Conservation (phyloP, 2,113 vertebrate genomes). For the Micronycteris hirsuta region DNA sequence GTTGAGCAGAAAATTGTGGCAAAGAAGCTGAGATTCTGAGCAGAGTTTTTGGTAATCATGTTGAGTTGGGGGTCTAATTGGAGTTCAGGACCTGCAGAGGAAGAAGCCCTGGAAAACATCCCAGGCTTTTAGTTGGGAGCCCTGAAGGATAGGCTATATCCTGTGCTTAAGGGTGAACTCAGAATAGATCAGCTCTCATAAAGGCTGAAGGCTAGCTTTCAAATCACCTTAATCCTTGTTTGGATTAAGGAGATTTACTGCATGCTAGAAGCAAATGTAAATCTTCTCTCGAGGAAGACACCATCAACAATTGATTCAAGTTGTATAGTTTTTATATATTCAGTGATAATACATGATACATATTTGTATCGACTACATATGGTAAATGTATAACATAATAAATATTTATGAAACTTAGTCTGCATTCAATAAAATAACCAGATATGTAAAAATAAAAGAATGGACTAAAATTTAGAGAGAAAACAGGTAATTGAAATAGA, state of each 20-base stretch:
- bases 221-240: constrained; percentile 20
- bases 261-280: constrained; percentile 9
- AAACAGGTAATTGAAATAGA: neutral
- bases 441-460: neutral
- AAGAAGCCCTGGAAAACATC: neutral
- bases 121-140: neutral
- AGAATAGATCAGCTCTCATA: constrained; percentile 31
- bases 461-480: constrained; percentile 2
- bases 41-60: neutral
- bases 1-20: neutral
- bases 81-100: neutral
- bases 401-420: constrained; percentile 5
- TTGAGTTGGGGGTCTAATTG: neutral
- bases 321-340: neutral
- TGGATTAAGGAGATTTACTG: constrained; percentile 10
- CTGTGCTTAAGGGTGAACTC: neutral
- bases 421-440: constrained; percentile 13
- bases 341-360: neutral
- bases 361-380: neutral
- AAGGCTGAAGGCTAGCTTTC: neutral
- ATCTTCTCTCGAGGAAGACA: neutral
- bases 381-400: neutral
- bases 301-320: neutral
- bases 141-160: neutral
- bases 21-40: neutral